These are phyloP conservation scores for Orientallactaga sibirica DNA, from an alignment of 2,797 vertebrate genomes.

Conservation along the genomic window DNA sequence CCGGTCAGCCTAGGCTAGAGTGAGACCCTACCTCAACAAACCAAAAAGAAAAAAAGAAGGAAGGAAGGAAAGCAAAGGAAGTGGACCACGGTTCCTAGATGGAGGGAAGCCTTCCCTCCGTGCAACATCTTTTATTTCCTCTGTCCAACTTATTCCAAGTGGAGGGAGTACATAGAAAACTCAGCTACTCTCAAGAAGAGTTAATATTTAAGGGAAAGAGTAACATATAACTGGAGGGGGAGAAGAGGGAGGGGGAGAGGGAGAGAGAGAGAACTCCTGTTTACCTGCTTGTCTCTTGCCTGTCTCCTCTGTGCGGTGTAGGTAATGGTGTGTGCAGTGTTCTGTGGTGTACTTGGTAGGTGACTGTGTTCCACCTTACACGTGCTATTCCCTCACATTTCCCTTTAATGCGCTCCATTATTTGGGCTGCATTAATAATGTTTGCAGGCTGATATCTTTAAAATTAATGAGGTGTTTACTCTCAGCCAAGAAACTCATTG, in stretches of 20 bases:
- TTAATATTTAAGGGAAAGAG: neutral
- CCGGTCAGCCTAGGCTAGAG: no score
- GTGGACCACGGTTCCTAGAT: accelerated
- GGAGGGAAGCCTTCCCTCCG: neutral
- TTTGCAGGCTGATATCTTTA: slow-evolving; percentile 86
- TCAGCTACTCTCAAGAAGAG: neutral
- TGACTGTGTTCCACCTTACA: slow-evolving; percentile 75
- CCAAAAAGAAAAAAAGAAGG: no score
- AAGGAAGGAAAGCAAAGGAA: no score
- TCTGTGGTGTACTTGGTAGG: slow-evolving; percentile 71
- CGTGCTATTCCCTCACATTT: slow-evolving; percentile 76
- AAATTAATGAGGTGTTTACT: slow-evolving; percentile 89
- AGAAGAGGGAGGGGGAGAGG: neutral
- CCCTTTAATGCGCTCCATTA: slow-evolving; percentile 82
- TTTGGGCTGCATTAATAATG: slow-evolving; percentile 85
- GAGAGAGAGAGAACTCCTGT: neutral
- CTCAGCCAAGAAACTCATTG: slow-evolving; percentile 86
- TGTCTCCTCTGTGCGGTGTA: slow-evolving; percentile 60
- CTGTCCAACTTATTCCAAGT: neutral
- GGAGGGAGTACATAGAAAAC: neutral
- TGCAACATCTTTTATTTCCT: neutral
- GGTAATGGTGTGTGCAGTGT: slow-evolving; percentile 80
- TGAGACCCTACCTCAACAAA: no score
- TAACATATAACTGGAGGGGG: neutral
- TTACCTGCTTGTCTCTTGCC: neutral